Base-by-base conservation (phyloP, 92 coral and sea anemone species). In the Actinernus sp. region DNA sequence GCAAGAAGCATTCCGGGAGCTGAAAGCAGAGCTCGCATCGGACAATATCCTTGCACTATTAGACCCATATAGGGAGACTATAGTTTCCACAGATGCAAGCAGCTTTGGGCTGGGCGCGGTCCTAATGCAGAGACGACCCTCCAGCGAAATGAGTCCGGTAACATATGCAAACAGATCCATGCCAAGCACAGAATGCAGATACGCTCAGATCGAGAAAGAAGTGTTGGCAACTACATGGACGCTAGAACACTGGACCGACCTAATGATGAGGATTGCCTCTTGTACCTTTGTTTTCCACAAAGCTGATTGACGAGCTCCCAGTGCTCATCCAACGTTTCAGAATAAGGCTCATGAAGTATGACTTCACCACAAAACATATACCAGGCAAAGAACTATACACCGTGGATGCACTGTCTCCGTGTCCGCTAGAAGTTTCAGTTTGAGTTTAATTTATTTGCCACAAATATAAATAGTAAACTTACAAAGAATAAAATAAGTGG, bases 251-350 rank as follows among this genome's bases (percentile, higher is more conserved):
- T 79, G 68, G 65, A 61, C 65, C 27, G 65, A 71, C 13, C 53
- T 43, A 30, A 28, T 68, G 54, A 40, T 78, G 33, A 71, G 85
- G 25, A 78, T 78, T 66, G 70, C 69, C 64, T 22, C 48, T 72
- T 22, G 71, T 81, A 10, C 87, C 81, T 2, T 71, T 61, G 62
- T 68, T 78, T 59, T 44, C 76, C 55, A 78, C 85, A 14, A 78
- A 78, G 44, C 73, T 79, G 60, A 79, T 79, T 39, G 68, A 79
- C 40, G 68, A 79, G 63, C 27, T 53, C n/a, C n/a, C n/a, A n/a
- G n/a, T n/a, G n/a, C n/a, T n/a, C n/a, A n/a, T n/a, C n/a, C n/a
- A n/a, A n/a, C n/a, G n/a, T n/a, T n/a, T n/a, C n/a, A n/a, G n/a
- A n/a, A n/a, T n/a, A n/a, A n/a, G n/a, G n/a, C n/a, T n/a, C n/a